Conservation (phyloP, 2,888 invertebrate genomes). For the Peribatodes rhomboidaria region DNA sequence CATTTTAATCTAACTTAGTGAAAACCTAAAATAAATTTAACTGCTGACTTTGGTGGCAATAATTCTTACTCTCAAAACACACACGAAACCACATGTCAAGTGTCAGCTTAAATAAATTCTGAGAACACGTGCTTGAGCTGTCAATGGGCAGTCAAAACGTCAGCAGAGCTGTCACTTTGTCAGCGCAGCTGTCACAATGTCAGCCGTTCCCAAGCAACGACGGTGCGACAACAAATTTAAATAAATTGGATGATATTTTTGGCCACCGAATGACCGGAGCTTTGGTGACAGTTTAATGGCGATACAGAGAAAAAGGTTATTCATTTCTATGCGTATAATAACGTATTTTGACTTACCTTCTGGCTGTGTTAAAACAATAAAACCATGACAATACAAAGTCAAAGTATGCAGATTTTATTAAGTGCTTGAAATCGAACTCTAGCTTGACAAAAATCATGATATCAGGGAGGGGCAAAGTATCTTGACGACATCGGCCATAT, state of each 20-base stretch:
- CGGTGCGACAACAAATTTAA: slow-evolving; percentile 54
- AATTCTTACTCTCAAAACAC: slow-evolving; percentile 3
- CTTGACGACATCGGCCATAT: too few species aligned
- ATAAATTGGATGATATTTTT: slow-evolving; percentile 53
- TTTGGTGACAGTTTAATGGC: not conserved
- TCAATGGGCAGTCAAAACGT: slow-evolving; percentile 47
- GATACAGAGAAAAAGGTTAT: slow-evolving; percentile 9
- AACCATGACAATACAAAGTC: too few species aligned
- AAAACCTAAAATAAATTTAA: not conserved
- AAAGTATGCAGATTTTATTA: too few species aligned
- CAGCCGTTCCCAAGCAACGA: slow-evolving; percentile 57
- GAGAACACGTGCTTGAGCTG: slow-evolving; percentile 50
- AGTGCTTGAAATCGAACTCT: too few species aligned
- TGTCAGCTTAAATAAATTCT: slow-evolving; percentile 58
- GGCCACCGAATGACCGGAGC: slow-evolving; percentile 40
- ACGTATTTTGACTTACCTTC: not conserved
- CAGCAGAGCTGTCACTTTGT: slow-evolving; percentile 37
- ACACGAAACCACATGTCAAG: slow-evolving; percentile 52
- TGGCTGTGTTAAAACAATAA: too few species aligned
- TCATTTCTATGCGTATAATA: not conserved
- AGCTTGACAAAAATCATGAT: too few species aligned
- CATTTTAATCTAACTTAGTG: too few species aligned
- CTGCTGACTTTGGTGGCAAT: not conserved
- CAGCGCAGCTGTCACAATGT: slow-evolving; percentile 53
- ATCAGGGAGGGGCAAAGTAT: too few species aligned